Percentiles rank a stretch among this genome's conserved stretches.
phyloP scores from a whole-genome alignment of 2,888 invertebrate species.

The Sympetrum striolatum region DNA sequence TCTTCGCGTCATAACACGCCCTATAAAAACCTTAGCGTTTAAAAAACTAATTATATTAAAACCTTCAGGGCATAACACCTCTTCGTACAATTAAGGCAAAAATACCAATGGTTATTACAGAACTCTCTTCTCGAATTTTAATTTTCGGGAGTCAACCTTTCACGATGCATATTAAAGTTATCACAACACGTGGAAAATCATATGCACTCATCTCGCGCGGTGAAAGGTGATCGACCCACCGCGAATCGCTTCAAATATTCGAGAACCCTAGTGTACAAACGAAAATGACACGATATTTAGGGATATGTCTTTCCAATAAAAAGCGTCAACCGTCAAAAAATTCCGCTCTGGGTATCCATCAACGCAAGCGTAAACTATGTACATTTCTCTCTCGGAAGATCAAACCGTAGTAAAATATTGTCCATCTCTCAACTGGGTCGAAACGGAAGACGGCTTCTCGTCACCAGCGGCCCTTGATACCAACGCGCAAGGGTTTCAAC shows the following conservation, averaged over 20 bases:
- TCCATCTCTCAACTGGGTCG: neutral
- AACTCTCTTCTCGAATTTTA: neutral
- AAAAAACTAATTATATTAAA: neutral
- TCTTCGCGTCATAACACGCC: neutral
- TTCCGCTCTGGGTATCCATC: neutral
- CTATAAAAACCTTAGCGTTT: neutral
- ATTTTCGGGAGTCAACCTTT: neutral
- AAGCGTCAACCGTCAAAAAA: neutral
- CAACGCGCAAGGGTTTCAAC: neutral
- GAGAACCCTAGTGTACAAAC: neutral
- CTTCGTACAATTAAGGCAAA: neutral
- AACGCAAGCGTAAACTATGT: neutral
- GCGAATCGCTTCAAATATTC: neutral
- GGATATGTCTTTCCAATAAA: constrained; percentile 2
- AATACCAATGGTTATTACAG: neutral
- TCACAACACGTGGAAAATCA: constrained; percentile 39
- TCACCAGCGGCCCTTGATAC: neutral
- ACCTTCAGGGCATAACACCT: neutral
- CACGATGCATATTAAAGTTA: neutral
- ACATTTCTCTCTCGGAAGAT: neutral
- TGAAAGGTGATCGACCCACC: neutral
- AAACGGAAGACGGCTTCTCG: constrained; percentile 2
- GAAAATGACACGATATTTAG: neutral
- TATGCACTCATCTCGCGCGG: constrained; percentile 13
- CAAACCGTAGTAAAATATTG: neutral